Evolutionary conservation across 2,888 invertebrate genomes (phyloP), one percentile per base, ranked within the genome.

Genomic region (Euclidia mi): DNA sequence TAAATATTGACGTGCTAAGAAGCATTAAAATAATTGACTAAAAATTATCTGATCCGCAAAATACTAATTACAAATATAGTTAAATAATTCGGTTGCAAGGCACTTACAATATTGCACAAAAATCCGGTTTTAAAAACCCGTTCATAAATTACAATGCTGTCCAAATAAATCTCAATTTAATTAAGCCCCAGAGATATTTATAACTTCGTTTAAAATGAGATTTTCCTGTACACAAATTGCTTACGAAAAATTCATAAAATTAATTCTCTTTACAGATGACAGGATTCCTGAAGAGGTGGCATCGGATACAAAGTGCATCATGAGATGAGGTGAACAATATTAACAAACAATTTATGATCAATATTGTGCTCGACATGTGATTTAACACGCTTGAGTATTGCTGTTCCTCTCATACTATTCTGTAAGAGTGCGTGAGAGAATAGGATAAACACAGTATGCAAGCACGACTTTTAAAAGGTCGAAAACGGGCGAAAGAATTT

Each of bases 231-330:
- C 10, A 29, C 2, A n/a, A 29, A 10, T 1, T 9, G 6, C n/a
- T 10, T 10, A 9, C 10, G 10, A 25, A 50, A 29, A 32, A 45
- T 46, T 51, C 52, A 20, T 10, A 42, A 15, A 17, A 18, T 12
- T 1, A 2, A 25, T 76, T 56, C 76, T 62, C 55, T 68, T 94
- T 91, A 18, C 94, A 94, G 94, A 94, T 94, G 94, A 94, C 94
- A 93, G 87, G 87, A 85, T 70, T 90, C 90, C 84, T 91, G 92
- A 92, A 92, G 85, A 87, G 83, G 77, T 63, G 79, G 88, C 72
- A 64, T 90, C 53, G 90, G 92, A 55, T 91, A 92, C 80, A 89
- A 82, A 87, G 90, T 92, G 82, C 84, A 92, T 78, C 88, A 91
- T 76, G 93, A 90, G 76, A 80, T 87, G 78, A 84, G 81, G 83